phyloP scores from a whole-genome alignment of 2,888 invertebrate species.

The Muschampia plurimacula region DNA sequence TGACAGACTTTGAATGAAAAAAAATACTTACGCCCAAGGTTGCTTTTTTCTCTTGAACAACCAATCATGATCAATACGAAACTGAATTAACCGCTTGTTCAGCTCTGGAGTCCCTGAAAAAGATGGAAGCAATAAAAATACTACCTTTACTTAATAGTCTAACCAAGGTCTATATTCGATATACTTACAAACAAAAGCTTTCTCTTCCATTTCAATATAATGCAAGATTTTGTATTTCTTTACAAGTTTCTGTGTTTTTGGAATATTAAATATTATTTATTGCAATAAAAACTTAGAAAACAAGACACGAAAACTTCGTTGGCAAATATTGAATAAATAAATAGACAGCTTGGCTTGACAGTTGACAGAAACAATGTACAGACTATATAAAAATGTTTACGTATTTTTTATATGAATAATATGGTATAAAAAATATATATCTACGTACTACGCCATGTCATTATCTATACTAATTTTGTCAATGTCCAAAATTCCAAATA shows the following conservation, averaged over 20 bases:
- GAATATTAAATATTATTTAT: background rate
- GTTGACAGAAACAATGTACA: too few relatives aligned
- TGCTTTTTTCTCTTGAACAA: conserved; percentile 78
- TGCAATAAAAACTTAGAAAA: too few relatives aligned
- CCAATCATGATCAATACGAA: conserved; percentile 75
- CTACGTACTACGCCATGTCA: too few relatives aligned
- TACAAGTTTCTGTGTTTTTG: background rate
- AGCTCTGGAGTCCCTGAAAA: conserved; percentile 73
- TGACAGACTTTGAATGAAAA: background rate
- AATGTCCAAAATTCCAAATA: too few relatives aligned
- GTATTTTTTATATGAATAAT: too few relatives aligned
- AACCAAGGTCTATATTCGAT: background rate
- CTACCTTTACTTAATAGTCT: background rate
- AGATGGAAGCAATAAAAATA: background rate
- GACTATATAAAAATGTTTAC: too few relatives aligned
- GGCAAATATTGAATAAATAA: too few relatives aligned
- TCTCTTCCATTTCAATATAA: conserved; percentile 62
- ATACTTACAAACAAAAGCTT: conserved; percentile 69
- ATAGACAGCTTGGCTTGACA: too few relatives aligned
- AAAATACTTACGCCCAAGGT: conserved; percentile 73
- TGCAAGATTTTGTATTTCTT: background rate
- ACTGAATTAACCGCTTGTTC: conserved; percentile 67
- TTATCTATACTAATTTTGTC: too few relatives aligned
- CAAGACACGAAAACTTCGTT: too few relatives aligned
- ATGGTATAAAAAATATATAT: too few relatives aligned